Evolutionary conservation across 1,140 invertebrate species (phyloP), one percentile per base, ranked within the genome.

Genomic region (Hydropsyche tenuis): DNA sequence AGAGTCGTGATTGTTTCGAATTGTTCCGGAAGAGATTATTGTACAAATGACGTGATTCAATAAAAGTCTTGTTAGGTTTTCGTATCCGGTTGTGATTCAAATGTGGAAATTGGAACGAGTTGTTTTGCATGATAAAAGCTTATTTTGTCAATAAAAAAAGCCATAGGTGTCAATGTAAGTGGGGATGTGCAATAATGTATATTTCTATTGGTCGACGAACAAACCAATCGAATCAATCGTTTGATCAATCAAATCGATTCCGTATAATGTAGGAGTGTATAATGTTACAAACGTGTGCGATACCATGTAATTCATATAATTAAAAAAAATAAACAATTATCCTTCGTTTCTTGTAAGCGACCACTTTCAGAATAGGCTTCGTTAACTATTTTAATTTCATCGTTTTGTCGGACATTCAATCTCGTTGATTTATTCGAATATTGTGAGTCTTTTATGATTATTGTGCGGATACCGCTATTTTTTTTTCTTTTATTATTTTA

Each of bases 171-270:
- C 20, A 27, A 63, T 27, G 2, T 22, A 6, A n/a, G 27, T 16
- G 63, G 63, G 27, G 42, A 37, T 43, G 20, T 11, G 14, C 18
- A 27, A 42, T 37, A 27, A 66, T 66, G 63, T 43, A 30, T 43
- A 51, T 51, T 69, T 48, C 66, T 14, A 69, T 51, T 69, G 66
- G 66, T 53, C 46, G 45, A 51, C 18, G 45, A 27, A 42, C 45
- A 9, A 53, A 51, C 66, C 46, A 69, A 69, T 69, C 16, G 25
- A 69, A 69, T 51, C 18, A 51, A 16, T 22, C 18, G 45, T 69
- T 51, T 69, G 45, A 69, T 69, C n/a, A n/a, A n/a, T n/a, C n/a
- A n/a, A n/a, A n/a, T n/a, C 51, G 46, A 42, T 69, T 69, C 27
- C 46, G 46, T 53, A 53, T 20, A 7, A 2, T 5, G 48, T 46